Base-by-base conservation (phyloP, 64 coral and sea anemone genomes). In the Catalaphyllia jardinei region DNA sequence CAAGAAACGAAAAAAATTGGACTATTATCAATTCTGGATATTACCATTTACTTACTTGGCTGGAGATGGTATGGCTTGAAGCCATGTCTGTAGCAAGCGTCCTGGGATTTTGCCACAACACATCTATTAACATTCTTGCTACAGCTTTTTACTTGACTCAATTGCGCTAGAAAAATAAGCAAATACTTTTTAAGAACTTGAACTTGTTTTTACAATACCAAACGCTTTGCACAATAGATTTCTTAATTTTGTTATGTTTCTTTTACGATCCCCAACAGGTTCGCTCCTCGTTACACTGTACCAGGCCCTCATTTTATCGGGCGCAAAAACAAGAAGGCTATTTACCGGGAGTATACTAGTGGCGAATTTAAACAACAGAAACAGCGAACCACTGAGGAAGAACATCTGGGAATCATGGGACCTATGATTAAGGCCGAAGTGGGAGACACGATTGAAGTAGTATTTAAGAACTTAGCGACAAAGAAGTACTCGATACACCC, bases 351-450 rank as follows among this genome's bases (percentile, higher is more conserved):
- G 29, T 96, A 69, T 74, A 92, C 74, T 4, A 87, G 92, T 85
- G 75, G 25, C 8, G 73, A 90, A 12, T 96, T 96, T 24, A 93
- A 20, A 1, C 67, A 33, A 8, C 79, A 75, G 27, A 96, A 89
- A 51, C 29, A 38, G 75, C 87, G 90, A 12, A 77, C 49, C 18
- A 82, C 86, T 11, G 87, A 86, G 7, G 67, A 88, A 12, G 83
- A 72, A 1, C 52, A 96, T 49, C 67, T 96, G n/a, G 94, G 94
- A 69, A 76, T 96, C 10, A 74, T 96, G 18, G 94, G 94, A 52
- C 94, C 94, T 0, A 80, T 89, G 29, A 92, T 96, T 27, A 92
- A 96, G 54, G 94, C 94, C 4, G 94, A 96, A 79, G 94, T 96
- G 28, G 94, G 94, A 9, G 94, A 96, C 54, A 92, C 79, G 10